phyloP scores from a whole-genome alignment of 2,888 invertebrate species.

The Macropis europaea region DNA sequence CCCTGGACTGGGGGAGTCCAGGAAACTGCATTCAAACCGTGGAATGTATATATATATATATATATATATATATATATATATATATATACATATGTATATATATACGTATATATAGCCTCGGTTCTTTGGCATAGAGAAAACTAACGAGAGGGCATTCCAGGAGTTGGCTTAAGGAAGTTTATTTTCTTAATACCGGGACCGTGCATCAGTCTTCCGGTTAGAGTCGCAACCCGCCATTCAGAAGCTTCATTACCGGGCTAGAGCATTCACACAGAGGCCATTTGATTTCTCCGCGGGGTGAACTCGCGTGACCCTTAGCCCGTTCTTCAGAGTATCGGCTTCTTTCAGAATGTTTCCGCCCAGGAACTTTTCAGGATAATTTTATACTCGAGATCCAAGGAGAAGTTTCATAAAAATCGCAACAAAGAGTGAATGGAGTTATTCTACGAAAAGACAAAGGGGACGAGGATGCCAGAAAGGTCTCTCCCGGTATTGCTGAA shows the following conservation, averaged over 20 bases:
- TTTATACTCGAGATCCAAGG: neutral
- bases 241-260: constrained; percentile 48
- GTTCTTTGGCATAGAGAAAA: constrained; percentile 55
- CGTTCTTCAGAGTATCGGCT: constrained; percentile 26
- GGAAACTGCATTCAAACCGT: constrained; percentile 51
- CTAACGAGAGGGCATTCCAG: constrained; percentile 59
- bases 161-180: constrained; percentile 56
- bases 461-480: no score
- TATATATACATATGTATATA: constrained; percentile 7
- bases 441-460: neutral
- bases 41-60: constrained; percentile 48
- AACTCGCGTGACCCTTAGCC: constrained; percentile 12
- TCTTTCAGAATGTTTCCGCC: constrained; percentile 10
- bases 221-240: constrained; percentile 43
- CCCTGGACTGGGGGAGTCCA: constrained; percentile 26
- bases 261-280: constrained; percentile 34
- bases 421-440: neutral
- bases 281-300: constrained; percentile 39
- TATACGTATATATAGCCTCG: constrained; percentile 1
- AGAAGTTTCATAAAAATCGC: neutral
- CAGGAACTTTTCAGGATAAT: constrained; percentile 8
- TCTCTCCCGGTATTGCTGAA: no score
- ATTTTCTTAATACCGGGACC: constrained; percentile 57
- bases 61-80: no score
- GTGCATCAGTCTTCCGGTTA: constrained; percentile 52